Conservation (phyloP, 2,113 vertebrate species). For the Amphiprion ocellaris region DNA sequence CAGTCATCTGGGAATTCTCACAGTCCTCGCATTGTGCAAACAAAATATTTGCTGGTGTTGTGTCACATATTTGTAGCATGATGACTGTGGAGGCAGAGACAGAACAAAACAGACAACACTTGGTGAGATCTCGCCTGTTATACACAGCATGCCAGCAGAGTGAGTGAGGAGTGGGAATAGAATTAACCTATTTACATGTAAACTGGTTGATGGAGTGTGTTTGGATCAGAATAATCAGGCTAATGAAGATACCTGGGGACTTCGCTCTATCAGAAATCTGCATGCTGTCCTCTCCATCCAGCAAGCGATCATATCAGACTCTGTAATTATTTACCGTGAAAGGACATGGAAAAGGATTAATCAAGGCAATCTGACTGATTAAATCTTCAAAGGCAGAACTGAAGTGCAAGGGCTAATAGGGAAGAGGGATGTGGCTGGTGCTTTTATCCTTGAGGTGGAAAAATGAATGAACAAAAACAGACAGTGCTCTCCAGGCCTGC, state of each 20-base stretch:
- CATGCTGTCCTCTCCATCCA: constrained; percentile 49
- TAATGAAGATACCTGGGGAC: constrained; percentile 77
- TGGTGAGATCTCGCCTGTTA: constrained; percentile 11
- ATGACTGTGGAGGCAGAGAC: not conserved
- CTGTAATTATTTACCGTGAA: constrained; percentile 67
- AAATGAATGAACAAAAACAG: constrained; percentile 41
- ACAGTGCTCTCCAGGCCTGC: constrained; percentile 23
- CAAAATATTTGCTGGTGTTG: not conserved
- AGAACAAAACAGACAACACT: constrained; percentile 22
- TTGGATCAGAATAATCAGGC: constrained; percentile 75
- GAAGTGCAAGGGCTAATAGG: constrained; percentile 42
- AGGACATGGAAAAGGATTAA: constrained; percentile 70
- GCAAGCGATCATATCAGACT: constrained; percentile 49
- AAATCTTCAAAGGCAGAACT: constrained; percentile 70
- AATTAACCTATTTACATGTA: constrained; percentile 77
- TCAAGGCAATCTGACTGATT: constrained; percentile 70
- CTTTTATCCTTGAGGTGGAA: constrained; percentile 56
- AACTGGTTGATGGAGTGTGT: constrained; percentile 64
- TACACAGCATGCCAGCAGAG: constrained; percentile 24
- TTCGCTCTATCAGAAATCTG: constrained; percentile 59
- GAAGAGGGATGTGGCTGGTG: constrained; percentile 26
- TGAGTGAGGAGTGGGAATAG: constrained; percentile 51
- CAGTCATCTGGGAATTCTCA: not conserved
- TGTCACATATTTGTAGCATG: not conserved
- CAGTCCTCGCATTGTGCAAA: not conserved